Percentiles rank a stretch among this genome's conserved stretches.
Conservation (phyloP, 2,797 vertebrate genomes). For the Lateolabrax maculatus region DNA sequence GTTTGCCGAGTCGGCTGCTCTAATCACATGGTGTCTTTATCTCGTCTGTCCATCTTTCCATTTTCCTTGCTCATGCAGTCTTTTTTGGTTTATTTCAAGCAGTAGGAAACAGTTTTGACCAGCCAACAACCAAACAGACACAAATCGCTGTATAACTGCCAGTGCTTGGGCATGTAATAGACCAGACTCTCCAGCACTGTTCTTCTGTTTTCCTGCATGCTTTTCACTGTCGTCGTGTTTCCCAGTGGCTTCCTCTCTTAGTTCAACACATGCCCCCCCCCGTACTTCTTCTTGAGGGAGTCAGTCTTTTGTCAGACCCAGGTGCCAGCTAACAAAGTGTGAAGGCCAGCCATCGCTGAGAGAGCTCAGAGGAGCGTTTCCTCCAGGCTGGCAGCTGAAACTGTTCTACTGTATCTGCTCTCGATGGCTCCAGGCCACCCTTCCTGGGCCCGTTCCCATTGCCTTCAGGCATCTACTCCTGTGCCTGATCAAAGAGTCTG, state of each 20-base stretch:
- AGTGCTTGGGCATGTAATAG: conserved; percentile 38
- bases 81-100: conserved; percentile 63
- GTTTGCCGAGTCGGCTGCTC: conserved; percentile 60
- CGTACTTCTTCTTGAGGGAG: conserved; percentile 53
- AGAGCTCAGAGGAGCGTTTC: conserved; percentile 57
- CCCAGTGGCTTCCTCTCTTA: conserved; percentile 32
- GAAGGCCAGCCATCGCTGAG: conserved; percentile 62
- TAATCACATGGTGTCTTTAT: conserved; percentile 68
- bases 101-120: conserved; percentile 60
- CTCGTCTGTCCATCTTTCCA: conserved; percentile 41
- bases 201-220: conserved; percentile 41
- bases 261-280: conserved; percentile 38
- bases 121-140: conserved; percentile 49
- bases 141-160: conserved; percentile 52
- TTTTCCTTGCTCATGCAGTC: conserved; percentile 48
- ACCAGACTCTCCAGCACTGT: conserved; percentile 38
- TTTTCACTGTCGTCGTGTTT: conserved; percentile 39
- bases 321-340: conserved; percentile 59
- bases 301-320: conserved; percentile 60
- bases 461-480: conserved; percentile 73
- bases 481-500: conserved; percentile 80
- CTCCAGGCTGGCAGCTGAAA: conserved; percentile 61
- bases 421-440: conserved; percentile 73
- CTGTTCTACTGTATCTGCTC: conserved; percentile 68
- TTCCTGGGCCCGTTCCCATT: conserved; percentile 62